Conservation (phyloP, 2,888 invertebrate species). For the Cosmopolites sordidus region DNA sequence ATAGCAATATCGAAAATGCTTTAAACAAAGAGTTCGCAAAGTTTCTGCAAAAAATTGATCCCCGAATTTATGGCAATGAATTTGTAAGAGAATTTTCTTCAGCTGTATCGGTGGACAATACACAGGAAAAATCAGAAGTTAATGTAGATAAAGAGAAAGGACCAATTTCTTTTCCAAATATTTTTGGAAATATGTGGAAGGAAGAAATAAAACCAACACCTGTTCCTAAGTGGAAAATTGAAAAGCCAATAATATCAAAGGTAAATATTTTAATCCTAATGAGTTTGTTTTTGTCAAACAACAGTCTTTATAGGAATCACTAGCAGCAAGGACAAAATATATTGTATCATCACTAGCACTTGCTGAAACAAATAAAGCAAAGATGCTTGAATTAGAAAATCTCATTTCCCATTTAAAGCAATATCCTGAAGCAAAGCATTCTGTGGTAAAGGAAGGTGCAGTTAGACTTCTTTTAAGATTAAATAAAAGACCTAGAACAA, state of each 20-base stretch:
- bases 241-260: slow-evolving; percentile 28
- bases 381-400: slow-evolving; percentile 62
- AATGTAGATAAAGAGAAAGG: slow-evolving; percentile 23
- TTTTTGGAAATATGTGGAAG: slow-evolving; percentile 46
- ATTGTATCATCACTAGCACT: slow-evolving; percentile 59
- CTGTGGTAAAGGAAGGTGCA: slow-evolving; percentile 72
- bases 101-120: slow-evolving; percentile 8
- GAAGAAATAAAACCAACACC: slow-evolving; percentile 34
- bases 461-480: slow-evolving; percentile 61
- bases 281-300: neutral
- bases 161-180: slow-evolving; percentile 40
- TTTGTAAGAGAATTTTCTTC: slow-evolving; percentile 40
- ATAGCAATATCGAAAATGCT: slow-evolving; percentile 48
- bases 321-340: slow-evolving; percentile 60
- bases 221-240: slow-evolving; percentile 51
- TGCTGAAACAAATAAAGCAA: slow-evolving; percentile 56
- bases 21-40: slow-evolving; percentile 53
- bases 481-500: slow-evolving; percentile 47
- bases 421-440: slow-evolving; percentile 68
- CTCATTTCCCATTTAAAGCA: slow-evolving; percentile 68
- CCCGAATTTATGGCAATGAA: slow-evolving; percentile 42
- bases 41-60: slow-evolving; percentile 50
- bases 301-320: slow-evolving; percentile 25
- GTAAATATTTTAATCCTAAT: slow-evolving; percentile 16
- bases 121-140: slow-evolving; percentile 11